Percentiles rank a stretch among this genome's conserved stretches.
Evolutionary conservation across 2,797 vertebrate species (phyloP).

Genomic region (Choloepus didactylus): DNA sequence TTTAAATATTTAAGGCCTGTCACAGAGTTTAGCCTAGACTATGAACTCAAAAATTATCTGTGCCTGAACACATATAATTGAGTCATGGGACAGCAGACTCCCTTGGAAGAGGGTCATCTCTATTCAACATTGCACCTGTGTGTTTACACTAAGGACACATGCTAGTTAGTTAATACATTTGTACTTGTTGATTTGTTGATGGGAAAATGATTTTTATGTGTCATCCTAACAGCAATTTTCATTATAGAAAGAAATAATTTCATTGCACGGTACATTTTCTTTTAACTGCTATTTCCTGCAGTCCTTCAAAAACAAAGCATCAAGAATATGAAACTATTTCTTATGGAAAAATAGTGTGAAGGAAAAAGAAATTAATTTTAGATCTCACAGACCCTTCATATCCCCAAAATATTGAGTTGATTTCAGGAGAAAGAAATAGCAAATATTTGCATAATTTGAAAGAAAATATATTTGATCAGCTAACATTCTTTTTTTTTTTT

Average conservation of each 20-base stretch:
- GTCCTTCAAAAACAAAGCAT: background rate
- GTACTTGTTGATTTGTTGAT: background rate
- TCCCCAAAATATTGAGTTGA: background rate
- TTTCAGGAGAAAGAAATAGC: background rate
- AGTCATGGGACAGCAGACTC: background rate
- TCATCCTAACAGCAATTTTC: background rate
- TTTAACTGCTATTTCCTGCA: background rate
- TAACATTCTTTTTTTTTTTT: too few species aligned
- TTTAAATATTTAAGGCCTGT: conserved; percentile 26
- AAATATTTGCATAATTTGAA: background rate
- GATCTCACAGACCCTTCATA: background rate
- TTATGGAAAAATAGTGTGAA: background rate
- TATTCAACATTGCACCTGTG: background rate
- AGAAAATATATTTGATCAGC: background rate
- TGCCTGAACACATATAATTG: background rate
- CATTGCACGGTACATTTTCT: background rate
- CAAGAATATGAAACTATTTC: background rate
- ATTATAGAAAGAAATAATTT: background rate
- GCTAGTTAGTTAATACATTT: background rate
- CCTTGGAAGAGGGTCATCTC: fast-evolving
- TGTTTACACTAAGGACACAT: background rate
- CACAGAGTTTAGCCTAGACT: background rate
- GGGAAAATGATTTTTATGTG: background rate
- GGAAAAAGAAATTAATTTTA: background rate
- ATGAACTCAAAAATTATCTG: background rate